Evolutionary conservation across 2,888 invertebrate genomes (phyloP), one percentile per base, ranked within the genome.

Genomic region (Caenorhabditis sp.): DNA sequence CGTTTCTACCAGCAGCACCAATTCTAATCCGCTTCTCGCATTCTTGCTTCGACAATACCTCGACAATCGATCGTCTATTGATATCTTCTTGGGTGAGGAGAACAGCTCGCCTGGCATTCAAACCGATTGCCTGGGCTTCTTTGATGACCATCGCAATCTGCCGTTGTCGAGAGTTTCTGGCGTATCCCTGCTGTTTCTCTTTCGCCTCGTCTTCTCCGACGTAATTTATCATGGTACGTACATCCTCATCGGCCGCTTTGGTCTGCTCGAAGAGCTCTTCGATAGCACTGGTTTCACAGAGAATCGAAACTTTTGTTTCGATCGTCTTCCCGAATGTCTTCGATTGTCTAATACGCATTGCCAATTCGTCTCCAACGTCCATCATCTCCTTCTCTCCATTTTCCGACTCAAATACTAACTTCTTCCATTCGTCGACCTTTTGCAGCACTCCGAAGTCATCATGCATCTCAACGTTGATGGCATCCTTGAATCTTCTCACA

Each of bases 401-500:
- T 1, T 56, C 56, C 51, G 24, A 47, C 9, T 74, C 70, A 9
- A 60, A 44, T 18, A 56, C 61, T 20, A 51, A 62, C 50, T 56
- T 62, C 51, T 70, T 85, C 85, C 71, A 85, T 56, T 68, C 77
- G 3, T 85, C 85, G 20, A 85, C 51, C 18, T 83, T 79, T 15
- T 87, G 70, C 6, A 85, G 71, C 18, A 70, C 40, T 20, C 83
- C 84, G 24, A 88, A 87, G 37, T 84, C 83, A 22, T 69, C 69
- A 51, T 83, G 61, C 13, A 80, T 58, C 47, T 87, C 82, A 1
- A 50, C 51, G 22, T 79, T 84, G 44, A 83, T 67, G 1, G 80
- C 80, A 32, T 81, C 85, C 93, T 96, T 95, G 92, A 95, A 98
- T 90, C 96, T 95, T 82, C 92, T 92, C 53, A 93, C 90, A 76